Evolutionary conservation across 2,797 vertebrate species (phyloP).

Genomic region (Perodicticus potto): DNA sequence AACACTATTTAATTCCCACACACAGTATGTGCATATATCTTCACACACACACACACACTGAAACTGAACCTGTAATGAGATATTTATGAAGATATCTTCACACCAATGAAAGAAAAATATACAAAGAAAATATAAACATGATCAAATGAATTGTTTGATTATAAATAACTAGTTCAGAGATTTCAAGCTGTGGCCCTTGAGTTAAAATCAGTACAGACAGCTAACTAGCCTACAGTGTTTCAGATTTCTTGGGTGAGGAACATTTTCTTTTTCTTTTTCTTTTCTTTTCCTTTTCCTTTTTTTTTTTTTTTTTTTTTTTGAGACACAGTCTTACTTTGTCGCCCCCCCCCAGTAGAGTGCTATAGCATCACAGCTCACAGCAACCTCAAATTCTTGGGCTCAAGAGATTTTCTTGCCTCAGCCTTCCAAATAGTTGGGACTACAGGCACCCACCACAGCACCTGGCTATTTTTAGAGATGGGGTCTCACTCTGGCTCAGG

Average conservation of each 20-base stretch:
- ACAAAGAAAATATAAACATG: neutral
- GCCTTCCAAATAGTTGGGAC: too few relatives aligned
- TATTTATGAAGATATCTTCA: constrained; percentile 8
- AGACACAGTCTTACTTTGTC: too few relatives aligned
- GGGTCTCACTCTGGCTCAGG: too few relatives aligned
- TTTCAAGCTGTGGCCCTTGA: constrained; percentile 23
- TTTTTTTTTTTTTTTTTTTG: too few relatives aligned
- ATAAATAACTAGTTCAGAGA: constrained; percentile 9
- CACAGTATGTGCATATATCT: neutral
- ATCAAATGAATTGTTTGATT: constrained; percentile 33
- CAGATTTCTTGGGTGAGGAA: neutral
- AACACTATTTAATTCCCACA: neutral
- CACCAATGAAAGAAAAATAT: neutral
- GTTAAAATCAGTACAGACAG: constrained; percentile 28
- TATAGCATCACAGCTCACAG: too few relatives aligned
- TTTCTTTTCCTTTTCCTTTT: too few relatives aligned
- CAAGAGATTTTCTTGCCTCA: too few relatives aligned
- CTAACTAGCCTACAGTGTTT: neutral
- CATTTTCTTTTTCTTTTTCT: neutral
- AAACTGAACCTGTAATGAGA: neutral
- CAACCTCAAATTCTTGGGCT: too few relatives aligned
- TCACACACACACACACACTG: too few relatives aligned
- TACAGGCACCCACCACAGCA: too few relatives aligned
- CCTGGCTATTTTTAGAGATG: too few relatives aligned
- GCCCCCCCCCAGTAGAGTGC: too few relatives aligned